Evolutionary conservation across 2,888 invertebrate species (phyloP), one percentile per base, ranked within the genome.

Genomic region (Sclerodermus sp.): DNA sequence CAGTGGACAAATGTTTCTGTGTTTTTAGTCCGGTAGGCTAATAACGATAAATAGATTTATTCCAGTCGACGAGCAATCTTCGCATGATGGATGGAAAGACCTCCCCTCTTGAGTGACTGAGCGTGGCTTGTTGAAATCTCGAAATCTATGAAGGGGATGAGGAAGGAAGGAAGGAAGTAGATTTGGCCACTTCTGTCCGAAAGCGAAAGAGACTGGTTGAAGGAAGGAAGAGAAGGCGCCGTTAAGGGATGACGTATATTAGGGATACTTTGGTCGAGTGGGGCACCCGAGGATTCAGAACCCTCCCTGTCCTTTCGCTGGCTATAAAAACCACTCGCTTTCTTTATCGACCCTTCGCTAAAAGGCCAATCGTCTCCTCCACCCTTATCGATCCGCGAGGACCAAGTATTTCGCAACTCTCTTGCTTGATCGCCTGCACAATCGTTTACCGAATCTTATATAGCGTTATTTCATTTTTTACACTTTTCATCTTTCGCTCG

Each of bases 311-410:
- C 77, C 72, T 73, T 77, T 72, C 51, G 68, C 68, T 49, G 68
- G 70, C 77, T 75, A 77, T 77, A 77, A 77, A 77, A 77, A 77
- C 77, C 77, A 77, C 77, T 77, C 76, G 77, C 67, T 70, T 70
- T 70, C 68, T 68, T 72, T 65, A 67, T 66, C 71, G 70, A 69
- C 72, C 70, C 74, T 76, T 66, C 66, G 64, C 69, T 72, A 77
- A 77, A 76, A 77, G 76, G 76, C 76, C 76, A 77, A 77, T 74
- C 68, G 66, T 47, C 57, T 57, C 55, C 63, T 62, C 68, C 64
- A 63, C 65, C 62, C 64, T 66, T 76, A 75, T 76, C 74, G 77
- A 77, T 76, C 73, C 55, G 49, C 49, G 44, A 55, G 47, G 44
- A 62, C 57, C 60, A 60, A 58, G 53, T 55, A 55, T 48, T 62